Evolutionary conservation across 2,888 invertebrate species (phyloP).

Genomic region (Calliscelio sp.): DNA sequence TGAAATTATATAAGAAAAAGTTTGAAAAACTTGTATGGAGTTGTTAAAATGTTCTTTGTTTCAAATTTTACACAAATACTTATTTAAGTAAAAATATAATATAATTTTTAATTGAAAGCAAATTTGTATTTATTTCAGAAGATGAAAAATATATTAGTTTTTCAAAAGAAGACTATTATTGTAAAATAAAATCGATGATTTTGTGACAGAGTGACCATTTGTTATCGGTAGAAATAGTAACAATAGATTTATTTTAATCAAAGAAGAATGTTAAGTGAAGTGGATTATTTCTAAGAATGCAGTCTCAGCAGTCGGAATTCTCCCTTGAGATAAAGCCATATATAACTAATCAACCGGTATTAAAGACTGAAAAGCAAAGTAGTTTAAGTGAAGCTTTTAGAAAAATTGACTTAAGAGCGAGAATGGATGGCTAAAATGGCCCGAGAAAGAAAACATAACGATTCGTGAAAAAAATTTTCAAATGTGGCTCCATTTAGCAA

Average conservation of each 20-base stretch:
- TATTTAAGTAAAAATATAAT: too few relatives aligned
- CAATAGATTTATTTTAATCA: constrained; percentile 54
- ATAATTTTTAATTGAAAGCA: too few relatives aligned
- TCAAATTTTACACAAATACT: too few relatives aligned
- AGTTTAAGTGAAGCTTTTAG: constrained; percentile 58
- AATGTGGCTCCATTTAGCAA: constrained; percentile 11
- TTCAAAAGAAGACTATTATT: neutral
- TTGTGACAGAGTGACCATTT: neutral
- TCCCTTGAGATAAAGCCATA: constrained; percentile 48
- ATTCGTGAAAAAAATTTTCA: constrained; percentile 17
- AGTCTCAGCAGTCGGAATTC: constrained; percentile 53
- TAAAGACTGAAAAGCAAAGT: constrained; percentile 57
- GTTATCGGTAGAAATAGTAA: constrained; percentile 9
- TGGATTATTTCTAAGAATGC: constrained; percentile 59
- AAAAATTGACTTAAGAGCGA: constrained; percentile 59
- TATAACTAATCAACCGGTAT: constrained; percentile 64
- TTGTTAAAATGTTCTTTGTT: too few relatives aligned
- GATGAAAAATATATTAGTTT: too few relatives aligned
- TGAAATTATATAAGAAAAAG: too few relatives aligned
- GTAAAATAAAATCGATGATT: neutral
- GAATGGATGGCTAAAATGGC: constrained; percentile 34
- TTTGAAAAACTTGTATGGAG: too few relatives aligned
- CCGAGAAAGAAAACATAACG: constrained; percentile 25
- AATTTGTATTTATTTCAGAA: too few relatives aligned
- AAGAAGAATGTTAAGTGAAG: constrained; percentile 57